Conservation (phyloP, 2,113 vertebrate genomes). For the Dromaius novaehollandiae region DNA sequence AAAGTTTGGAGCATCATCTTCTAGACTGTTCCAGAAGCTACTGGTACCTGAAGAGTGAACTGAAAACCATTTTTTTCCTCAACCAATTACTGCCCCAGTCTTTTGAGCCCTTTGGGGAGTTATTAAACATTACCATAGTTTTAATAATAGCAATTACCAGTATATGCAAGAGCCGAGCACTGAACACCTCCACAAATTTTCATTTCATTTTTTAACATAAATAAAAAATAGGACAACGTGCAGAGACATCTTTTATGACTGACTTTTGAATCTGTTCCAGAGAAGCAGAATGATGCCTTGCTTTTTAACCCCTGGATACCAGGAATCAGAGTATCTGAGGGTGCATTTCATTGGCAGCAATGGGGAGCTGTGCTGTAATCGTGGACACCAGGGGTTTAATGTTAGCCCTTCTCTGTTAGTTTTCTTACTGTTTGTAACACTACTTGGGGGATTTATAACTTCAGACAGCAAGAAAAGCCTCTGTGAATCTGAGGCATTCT, state of each 20-base stretch:
- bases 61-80: slow-evolving; percentile 61
- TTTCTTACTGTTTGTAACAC: slow-evolving; percentile 81
- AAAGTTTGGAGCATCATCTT: slow-evolving; percentile 61
- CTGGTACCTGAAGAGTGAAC: slow-evolving; percentile 71
- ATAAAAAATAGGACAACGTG: slow-evolving; percentile 22
- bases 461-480: slow-evolving; percentile 67
- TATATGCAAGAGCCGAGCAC: slow-evolving; percentile 76
- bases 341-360: slow-evolving; percentile 53
- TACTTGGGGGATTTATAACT: slow-evolving; percentile 75
- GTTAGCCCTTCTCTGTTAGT: slow-evolving; percentile 54
- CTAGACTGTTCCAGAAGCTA: slow-evolving; percentile 46
- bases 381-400: slow-evolving; percentile 54
- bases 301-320: slow-evolving; percentile 63
- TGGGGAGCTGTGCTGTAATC: slow-evolving; percentile 43
- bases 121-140: slow-evolving; percentile 58
- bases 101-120: slow-evolving; percentile 47
- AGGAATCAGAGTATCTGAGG: slow-evolving; percentile 58
- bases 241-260: slow-evolving; percentile 38
- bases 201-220: slow-evolving; percentile 60
- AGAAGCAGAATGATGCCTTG: slow-evolving; percentile 71
- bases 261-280: slow-evolving; percentile 46
- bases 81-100: slow-evolving; percentile 56
- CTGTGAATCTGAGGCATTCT: slow-evolving; percentile 56
- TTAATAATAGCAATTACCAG: slow-evolving; percentile 73
- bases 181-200: slow-evolving; percentile 67